Evolutionary conservation across 2,797 vertebrate genomes (phyloP), one percentile per base, ranked within the genome.

Genomic region (Lacerta bilineata): DNA sequence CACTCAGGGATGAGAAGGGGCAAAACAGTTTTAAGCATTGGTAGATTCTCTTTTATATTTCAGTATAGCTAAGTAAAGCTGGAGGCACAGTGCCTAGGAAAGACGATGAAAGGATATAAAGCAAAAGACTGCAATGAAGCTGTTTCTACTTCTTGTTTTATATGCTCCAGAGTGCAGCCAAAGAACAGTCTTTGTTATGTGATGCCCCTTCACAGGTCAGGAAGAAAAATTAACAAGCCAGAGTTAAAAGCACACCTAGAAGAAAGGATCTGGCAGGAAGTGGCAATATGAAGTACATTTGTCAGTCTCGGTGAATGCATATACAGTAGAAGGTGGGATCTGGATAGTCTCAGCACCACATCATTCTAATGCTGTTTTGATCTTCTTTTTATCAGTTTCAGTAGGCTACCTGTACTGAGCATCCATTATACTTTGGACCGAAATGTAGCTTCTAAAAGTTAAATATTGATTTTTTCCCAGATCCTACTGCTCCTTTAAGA

Each of bases 341-440:
- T 84, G 46, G 66, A 81, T 89, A 39, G 64, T 81, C 33, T 72
- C 66, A 66, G n/a, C 3, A 50, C 86, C 84, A 55, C 5, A 59
- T 86, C 77, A 15, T 74, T 86, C 69, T 27, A 1, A 5, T 84
- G 68, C 90, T 83, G 80, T 15, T 69, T 87, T 91, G 72, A 15
- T 41, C 88, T 86, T 41, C 88, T 86, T 92, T 64, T 41, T 23
- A 91, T 87, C 88, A 85, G 77, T 5, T 87, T 10, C 33, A 4
- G 29, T 81, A 76, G 64, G 27, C 66, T 81, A 69, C 46, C 25
- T 76, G 39, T 11, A 43, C 6, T 77, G 55, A 55, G 7, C 3
- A 77, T 23, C 78, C 29, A 10, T 81, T 13, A n/a, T 17, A 83
- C 1, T 0, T 87, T 13, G 84, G 3, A 5, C 20, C 59, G 50